These are phyloP conservation scores for Sebastes itinus DNA, from an alignment of 2,797 vertebrate genomes.

Conservation along the genomic window DNA sequence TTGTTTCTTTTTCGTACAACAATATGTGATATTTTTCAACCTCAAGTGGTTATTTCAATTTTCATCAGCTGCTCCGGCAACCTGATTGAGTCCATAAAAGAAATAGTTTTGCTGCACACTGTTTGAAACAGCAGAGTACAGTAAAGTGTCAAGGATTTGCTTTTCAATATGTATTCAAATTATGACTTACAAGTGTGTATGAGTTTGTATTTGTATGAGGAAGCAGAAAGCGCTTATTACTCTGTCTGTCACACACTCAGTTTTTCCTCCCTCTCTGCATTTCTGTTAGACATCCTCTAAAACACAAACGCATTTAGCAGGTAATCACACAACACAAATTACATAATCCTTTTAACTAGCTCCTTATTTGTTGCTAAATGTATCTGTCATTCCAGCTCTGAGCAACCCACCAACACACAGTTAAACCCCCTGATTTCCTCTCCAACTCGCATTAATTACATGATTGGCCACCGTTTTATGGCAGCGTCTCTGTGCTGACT, in stretches of 20 bases:
- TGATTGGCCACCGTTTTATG: neutral
- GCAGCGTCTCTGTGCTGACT: constrained; percentile 3
- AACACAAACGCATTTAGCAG: neutral
- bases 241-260: neutral
- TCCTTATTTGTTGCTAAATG: neutral
- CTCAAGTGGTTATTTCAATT: neutral
- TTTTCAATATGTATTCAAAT: constrained; percentile 13
- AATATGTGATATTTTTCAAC: neutral
- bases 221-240: neutral
- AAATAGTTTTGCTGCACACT: neutral
- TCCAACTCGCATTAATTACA: constrained; percentile 21
- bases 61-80: neutral
- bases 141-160: neutral
- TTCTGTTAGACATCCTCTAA: neutral
- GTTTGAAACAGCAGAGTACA: neutral
- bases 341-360: neutral
- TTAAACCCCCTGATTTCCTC: neutral
- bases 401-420: neutral
- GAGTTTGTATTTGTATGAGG: neutral
- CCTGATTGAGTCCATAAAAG: neutral
- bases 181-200: neutral
- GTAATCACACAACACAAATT: neutral
- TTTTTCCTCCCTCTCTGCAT: neutral
- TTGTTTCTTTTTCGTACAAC: neutral
- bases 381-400: neutral